Evolutionary conservation across 2,797 vertebrate species (phyloP).

Genomic region (Darevskia mixta): DNA sequence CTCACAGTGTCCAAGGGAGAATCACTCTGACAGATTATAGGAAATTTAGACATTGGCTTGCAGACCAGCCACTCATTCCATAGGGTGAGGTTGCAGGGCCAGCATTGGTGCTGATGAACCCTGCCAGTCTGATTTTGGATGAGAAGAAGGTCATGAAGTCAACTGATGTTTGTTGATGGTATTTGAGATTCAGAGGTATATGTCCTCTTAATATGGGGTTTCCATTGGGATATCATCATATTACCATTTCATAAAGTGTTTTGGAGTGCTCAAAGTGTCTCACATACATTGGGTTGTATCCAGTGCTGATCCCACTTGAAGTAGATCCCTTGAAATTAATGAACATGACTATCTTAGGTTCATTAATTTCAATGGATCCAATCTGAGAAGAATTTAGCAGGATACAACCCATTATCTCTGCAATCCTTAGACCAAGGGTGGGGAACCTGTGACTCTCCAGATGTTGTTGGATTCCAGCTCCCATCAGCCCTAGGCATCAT

Average conservation of each 20-base stretch:
- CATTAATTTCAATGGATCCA: too few relatives aligned
- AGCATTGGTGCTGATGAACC: neutral
- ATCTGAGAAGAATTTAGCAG: too few relatives aligned
- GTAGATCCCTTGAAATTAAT: too few relatives aligned
- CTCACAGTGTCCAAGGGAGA: neutral
- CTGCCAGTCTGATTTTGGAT: neutral
- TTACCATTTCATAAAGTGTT: neutral
- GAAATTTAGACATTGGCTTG: neutral
- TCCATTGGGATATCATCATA: neutral
- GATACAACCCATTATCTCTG: too few relatives aligned
- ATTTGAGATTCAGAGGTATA: too few relatives aligned
- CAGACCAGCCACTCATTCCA: neutral
- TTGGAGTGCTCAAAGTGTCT: neutral
- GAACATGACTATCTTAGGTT: too few relatives aligned
- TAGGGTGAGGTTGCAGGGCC: neutral
- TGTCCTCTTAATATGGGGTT: neutral
- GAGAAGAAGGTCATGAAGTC: neutral
- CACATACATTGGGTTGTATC: neutral
- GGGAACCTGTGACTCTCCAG: too few relatives aligned
- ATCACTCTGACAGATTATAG: neutral
- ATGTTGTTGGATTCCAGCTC: too few relatives aligned
- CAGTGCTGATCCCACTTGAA: too few relatives aligned
- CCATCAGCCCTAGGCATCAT: too few relatives aligned
- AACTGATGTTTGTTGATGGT: neutral
- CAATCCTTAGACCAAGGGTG: too few relatives aligned